These are phyloP conservation scores for Heliconius aoede DNA, from an alignment of 2,888 invertebrate genomes.

Conservation along the genomic window DNA sequence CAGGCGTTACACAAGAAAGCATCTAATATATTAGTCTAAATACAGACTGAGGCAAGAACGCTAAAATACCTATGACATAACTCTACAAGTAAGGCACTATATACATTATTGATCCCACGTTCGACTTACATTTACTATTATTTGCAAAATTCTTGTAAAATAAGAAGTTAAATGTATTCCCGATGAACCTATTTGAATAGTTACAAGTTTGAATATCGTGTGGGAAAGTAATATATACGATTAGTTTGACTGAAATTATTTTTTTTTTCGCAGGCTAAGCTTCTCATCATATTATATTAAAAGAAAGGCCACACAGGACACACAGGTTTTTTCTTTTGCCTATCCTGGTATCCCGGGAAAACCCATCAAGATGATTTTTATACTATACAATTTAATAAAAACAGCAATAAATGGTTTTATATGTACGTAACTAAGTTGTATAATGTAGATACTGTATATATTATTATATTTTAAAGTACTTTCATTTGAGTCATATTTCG, in stretches of 20 bases:
- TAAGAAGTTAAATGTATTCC: no score
- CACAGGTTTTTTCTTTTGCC: no score
- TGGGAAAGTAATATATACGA: no score
- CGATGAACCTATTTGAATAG: no score
- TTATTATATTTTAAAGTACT: constrained; percentile 21
- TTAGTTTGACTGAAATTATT: no score
- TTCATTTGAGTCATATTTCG: constrained; percentile 35
- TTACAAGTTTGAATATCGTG: no score
- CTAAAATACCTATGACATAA: constrained; percentile 47
- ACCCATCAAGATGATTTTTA: no score
- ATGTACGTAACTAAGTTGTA: neutral
- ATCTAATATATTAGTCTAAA: constrained; percentile 36
- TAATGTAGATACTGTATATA: neutral
- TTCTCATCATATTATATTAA: no score
- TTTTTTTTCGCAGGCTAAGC: no score
- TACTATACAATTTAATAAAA: no score
- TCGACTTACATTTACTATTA: constrained; percentile 59
- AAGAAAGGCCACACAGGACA: no score
- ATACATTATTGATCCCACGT: constrained; percentile 78
- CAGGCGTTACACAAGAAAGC: constrained; percentile 32
- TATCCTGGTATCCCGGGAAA: neutral
- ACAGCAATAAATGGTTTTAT: neutral
- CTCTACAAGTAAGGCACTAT: constrained; percentile 60
- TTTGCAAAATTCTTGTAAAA: constrained; percentile 26
- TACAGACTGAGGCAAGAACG: constrained; percentile 28